Evolutionary conservation across 1,140 invertebrate genomes (phyloP), one percentile per base, ranked within the genome.

Genomic region (Scaptomyza pallida): DNA sequence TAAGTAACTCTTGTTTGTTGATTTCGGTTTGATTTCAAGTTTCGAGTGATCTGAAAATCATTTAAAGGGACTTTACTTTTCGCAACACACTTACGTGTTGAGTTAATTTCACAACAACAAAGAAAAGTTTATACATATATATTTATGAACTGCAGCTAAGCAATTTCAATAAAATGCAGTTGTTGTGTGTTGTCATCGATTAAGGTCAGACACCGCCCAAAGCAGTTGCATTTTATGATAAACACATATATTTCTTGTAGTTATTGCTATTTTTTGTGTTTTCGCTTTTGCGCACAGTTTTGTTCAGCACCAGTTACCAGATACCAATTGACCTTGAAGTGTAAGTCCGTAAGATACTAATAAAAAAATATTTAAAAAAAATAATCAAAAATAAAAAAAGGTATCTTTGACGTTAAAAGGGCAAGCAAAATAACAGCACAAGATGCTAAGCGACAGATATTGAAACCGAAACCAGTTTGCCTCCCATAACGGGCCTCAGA

Each of bases 181-280:
- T 56, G 59, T 40, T 61, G 44, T 45, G 44, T 59, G 44, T 45
- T 80, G 54, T 81, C 78, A 69, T 78, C 81, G 76, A 88, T 86
- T 88, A 86, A 88, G 81, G 81, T 77, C 81, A 77, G 50, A 71
- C 57, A 50, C 43, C 55, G 48, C 57, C 55, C 71, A 75, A 70
- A 75, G 75, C 78, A 65, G 80, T 86, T 85, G 81, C 80, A 85
- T 69, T 76, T 86, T 68, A 48, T 60, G 13, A 57, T 43, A 57
- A 67, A 71, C 30, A 68, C 47, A 70, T 44, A 71, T 63, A 37
- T 56, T 40, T 72, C 4, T 52, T 74, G 57, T 50, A 64, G 52
- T 72, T 56, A 44, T 60, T 55, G 30, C 55, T 70, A 44, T 23
- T n/a, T 21, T 64, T 70, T 8, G 26, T 8, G 8, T 51, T 40